phyloP scores from a whole-genome alignment of 2,797 vertebrate species.

The Synanceia verrucosa region DNA sequence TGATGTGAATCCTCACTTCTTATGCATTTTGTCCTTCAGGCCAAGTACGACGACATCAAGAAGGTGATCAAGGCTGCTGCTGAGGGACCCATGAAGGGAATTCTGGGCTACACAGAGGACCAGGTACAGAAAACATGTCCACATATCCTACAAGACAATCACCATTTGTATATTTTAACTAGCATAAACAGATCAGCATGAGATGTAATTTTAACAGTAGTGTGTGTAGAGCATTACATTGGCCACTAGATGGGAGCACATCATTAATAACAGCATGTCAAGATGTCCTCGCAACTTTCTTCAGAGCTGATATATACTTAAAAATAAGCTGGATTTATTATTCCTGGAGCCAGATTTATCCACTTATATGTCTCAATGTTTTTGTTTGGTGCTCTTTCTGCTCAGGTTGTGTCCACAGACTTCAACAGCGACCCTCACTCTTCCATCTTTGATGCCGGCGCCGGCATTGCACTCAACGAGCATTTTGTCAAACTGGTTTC shows the following conservation, averaged over 20 bases:
- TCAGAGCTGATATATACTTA: background rate
- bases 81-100: conserved; percentile 90
- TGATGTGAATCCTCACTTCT: background rate
- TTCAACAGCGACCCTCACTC: conserved; percentile 90
- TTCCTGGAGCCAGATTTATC: background rate
- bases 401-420: conserved; percentile 91
- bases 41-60: conserved; percentile 93
- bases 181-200: no score
- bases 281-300: no score
- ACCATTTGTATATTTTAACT: no score
- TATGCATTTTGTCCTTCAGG: conserved; percentile 66
- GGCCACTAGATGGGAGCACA: conserved; percentile 48
- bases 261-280: background rate
- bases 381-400: background rate
- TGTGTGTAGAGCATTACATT: background rate
- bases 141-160: background rate
- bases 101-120: conserved; percentile 92
- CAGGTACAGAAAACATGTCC: conserved; percentile 68
- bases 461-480: conserved; percentile 91
- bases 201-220: background rate
- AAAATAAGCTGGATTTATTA: background rate
- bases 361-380: background rate
- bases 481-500: conserved; percentile 93
- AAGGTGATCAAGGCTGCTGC: conserved; percentile 89
- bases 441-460: conserved; percentile 91